Conservation (phyloP, 2,113 vertebrate species). For the Cacatua alba region DNA sequence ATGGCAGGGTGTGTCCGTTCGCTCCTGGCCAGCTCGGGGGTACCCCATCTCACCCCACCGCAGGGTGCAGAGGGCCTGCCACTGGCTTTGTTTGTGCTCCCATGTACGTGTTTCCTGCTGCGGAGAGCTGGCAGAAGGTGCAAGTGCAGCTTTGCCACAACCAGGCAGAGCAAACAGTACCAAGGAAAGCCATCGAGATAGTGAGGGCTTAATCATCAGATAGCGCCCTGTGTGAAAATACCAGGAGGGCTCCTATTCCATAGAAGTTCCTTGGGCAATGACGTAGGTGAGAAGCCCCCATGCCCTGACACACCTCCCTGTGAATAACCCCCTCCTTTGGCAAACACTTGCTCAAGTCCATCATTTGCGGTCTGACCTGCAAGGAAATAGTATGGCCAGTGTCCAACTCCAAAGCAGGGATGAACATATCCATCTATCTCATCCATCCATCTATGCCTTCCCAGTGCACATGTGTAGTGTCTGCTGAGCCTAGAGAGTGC, state of each 20-base stretch:
- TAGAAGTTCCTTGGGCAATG: not conserved
- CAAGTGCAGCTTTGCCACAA: not conserved
- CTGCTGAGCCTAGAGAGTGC: not conserved
- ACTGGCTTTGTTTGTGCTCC: not conserved
- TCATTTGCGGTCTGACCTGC: not conserved
- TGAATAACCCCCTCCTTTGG: not conserved
- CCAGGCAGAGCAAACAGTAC: slow-evolving; percentile 18
- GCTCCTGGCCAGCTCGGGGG: not conserved
- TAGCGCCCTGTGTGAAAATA: not conserved
- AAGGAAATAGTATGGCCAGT: rapidly evolving
- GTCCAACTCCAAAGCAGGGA: rapidly evolving
- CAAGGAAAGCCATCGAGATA: not conserved
- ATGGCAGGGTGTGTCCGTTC: rapidly evolving
- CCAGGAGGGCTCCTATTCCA: not conserved
- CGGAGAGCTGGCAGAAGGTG: not conserved
- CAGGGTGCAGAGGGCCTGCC: not conserved
- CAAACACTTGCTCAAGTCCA: not conserved
- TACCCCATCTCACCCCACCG: not conserved
- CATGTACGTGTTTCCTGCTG: not conserved
- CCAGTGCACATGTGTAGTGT: rapidly evolving
- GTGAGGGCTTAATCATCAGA: slow-evolving; percentile 14
- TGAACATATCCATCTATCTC: not conserved
- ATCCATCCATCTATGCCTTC: not conserved
- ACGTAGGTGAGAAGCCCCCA: not conserved
- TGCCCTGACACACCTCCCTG: not conserved